Evolutionary conservation across 2,888 invertebrate genomes (phyloP).

Genomic region (Eupithecia inturbata): DNA sequence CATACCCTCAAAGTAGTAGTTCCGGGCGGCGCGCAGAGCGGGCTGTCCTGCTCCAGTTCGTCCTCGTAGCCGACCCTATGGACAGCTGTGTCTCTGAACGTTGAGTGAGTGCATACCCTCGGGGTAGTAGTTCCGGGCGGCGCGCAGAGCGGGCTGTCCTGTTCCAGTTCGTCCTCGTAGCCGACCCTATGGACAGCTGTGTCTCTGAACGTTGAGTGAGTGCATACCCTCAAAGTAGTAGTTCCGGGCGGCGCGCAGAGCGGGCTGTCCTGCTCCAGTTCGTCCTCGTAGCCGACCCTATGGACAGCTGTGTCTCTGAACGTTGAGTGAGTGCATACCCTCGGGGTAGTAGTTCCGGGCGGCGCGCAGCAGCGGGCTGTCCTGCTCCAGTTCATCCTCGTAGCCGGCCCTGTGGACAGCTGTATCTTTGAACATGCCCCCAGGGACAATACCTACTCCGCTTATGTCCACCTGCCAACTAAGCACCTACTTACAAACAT

Average conservation of each 20-base stretch:
- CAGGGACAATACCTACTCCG: slow-evolving; percentile 49
- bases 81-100: too few species aligned
- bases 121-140: too few species aligned
- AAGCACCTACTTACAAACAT: too few species aligned
- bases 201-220: neutral
- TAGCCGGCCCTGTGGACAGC: slow-evolving; percentile 67
- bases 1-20: slow-evolving; percentile 74
- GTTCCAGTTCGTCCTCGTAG: neutral
- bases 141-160: too few species aligned
- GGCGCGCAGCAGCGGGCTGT: slow-evolving; percentile 67
- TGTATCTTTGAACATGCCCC: neutral
- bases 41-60: too few species aligned
- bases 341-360: slow-evolving; percentile 73
- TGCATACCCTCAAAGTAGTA: slow-evolving; percentile 72
- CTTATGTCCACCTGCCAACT: slow-evolving; percentile 26
- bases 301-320: slow-evolving; percentile 30
- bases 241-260: slow-evolving; percentile 68
- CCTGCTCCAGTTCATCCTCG: slow-evolving; percentile 66
- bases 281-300: slow-evolving; percentile 73
- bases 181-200: neutral
- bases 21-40: too few species aligned
- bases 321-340: slow-evolving; percentile 51
- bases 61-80: too few species aligned
- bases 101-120: too few species aligned
- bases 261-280: slow-evolving; percentile 66